Percentiles rank a stretch among this genome's conserved stretches.
Conservation (phyloP, 1,140 invertebrate genomes). For the Neodiprion pinetum region DNA sequence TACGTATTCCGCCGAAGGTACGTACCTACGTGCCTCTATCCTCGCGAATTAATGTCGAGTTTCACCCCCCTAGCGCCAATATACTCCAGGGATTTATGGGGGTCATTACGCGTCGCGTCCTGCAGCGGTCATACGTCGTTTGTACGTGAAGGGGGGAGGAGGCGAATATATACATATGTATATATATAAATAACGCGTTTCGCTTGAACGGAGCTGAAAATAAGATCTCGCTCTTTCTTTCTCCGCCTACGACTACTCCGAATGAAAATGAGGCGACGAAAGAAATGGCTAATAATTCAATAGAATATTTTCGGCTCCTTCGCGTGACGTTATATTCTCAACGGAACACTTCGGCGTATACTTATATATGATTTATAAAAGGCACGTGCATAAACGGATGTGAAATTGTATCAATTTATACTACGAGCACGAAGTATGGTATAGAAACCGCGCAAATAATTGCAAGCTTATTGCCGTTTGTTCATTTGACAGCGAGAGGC, state of each 20-base stretch:
- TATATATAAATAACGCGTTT: too few species aligned
- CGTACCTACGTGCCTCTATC: background rate
- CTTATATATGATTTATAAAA: background rate
- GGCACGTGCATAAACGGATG: background rate
- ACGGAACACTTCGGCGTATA: background rate
- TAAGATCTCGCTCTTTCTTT: background rate
- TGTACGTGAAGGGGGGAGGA: background rate
- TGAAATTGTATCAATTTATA: background rate
- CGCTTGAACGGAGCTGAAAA: background rate
- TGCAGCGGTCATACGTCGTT: background rate
- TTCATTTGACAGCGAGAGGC: too few species aligned
- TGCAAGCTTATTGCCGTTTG: background rate
- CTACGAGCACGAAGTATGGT: too few species aligned
- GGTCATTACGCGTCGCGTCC: constrained; percentile 1
- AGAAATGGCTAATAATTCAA: background rate
- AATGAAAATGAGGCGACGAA: background rate
- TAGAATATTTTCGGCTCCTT: background rate
- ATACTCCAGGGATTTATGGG: background rate
- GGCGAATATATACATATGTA: background rate
- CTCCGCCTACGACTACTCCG: background rate
- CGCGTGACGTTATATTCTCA: background rate
- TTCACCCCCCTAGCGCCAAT: too few species aligned
- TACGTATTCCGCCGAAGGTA: background rate
- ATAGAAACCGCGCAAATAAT: background rate
- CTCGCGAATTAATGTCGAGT: too few species aligned